Conservation (phyloP, 2,797 vertebrate genomes). For the Scolopax rusticola region DNA sequence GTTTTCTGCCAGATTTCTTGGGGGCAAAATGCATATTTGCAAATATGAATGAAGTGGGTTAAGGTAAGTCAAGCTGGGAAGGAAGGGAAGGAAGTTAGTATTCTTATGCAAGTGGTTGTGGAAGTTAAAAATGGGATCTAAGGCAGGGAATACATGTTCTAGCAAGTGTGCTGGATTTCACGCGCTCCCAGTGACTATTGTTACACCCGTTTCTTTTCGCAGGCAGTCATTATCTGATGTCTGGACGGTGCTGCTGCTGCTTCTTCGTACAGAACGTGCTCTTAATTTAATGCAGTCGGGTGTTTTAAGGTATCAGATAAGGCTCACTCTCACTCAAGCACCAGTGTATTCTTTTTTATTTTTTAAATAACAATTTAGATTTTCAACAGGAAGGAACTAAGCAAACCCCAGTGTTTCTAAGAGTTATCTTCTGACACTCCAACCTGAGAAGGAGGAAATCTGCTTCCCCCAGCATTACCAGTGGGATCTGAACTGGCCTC, state of each 20-base stretch:
- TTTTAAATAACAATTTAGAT: background rate
- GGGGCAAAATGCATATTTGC: conserved; percentile 83
- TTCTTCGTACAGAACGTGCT: background rate
- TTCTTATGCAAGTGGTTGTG: conserved; percentile 72
- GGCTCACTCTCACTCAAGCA: background rate
- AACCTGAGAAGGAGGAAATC: background rate
- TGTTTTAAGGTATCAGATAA: background rate
- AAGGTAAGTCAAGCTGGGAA: conserved; percentile 80
- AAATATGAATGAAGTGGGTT: conserved; percentile 76
- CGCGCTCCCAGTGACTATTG: background rate
- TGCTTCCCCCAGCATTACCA: background rate
- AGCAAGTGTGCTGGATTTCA: conserved; percentile 72
- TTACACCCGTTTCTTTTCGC: background rate
- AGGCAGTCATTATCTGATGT: background rate
- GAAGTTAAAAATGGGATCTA: conserved; percentile 74
- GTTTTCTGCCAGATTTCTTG: conserved; percentile 84
- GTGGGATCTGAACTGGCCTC: background rate
- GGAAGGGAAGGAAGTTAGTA: conserved; percentile 39
- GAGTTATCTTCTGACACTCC: background rate
- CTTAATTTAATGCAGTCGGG: background rate
- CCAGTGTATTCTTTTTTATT: background rate
- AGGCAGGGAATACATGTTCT: conserved; percentile 76
- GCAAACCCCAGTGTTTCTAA: background rate
- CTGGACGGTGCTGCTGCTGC: background rate
- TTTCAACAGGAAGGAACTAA: background rate